A percentile compares a stretch with the other conserved stretches of the same genome.
These are phyloP conservation scores for Sylvia borin DNA, from an alignment of 2,797 vertebrate species.

Conservation along the genomic window DNA sequence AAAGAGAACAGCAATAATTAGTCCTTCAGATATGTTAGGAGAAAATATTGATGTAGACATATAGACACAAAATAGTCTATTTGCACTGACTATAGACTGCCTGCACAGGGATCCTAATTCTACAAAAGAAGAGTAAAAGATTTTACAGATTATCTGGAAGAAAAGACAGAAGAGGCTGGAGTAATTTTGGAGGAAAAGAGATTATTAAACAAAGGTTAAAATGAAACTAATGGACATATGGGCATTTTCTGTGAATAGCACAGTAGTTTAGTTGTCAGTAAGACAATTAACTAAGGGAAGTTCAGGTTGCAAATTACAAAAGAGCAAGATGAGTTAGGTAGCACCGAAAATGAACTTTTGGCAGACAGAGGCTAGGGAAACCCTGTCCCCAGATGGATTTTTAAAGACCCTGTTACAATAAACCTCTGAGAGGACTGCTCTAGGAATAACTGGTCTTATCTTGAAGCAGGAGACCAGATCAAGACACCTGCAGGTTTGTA, in stretches of 20 bases:
- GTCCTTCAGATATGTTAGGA: background rate
- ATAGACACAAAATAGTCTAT: background rate
- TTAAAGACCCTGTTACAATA: background rate
- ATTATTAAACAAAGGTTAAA: background rate
- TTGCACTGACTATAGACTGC: background rate
- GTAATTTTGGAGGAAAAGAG: background rate
- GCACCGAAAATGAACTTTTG: background rate
- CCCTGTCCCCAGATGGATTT: accelerated
- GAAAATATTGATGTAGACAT: background rate
- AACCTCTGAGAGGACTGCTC: background rate
- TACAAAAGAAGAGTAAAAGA: background rate
- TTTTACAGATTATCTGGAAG: background rate
- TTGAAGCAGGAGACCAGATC: background rate
- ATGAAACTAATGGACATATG: background rate
- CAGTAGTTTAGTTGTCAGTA: background rate
- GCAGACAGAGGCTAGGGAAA: background rate
- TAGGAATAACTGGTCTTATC: background rate
- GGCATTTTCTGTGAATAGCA: background rate
- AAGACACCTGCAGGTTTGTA: background rate
- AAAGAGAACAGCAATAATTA: background rate
- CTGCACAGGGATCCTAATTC: background rate
- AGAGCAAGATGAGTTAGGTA: background rate
- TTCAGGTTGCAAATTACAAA: background rate
- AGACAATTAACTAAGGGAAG: background rate
- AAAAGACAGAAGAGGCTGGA: background rate